These are phyloP conservation scores for Aleiodes leptofemur DNA, from an alignment of 2,888 invertebrate genomes.

Conservation along the genomic window DNA sequence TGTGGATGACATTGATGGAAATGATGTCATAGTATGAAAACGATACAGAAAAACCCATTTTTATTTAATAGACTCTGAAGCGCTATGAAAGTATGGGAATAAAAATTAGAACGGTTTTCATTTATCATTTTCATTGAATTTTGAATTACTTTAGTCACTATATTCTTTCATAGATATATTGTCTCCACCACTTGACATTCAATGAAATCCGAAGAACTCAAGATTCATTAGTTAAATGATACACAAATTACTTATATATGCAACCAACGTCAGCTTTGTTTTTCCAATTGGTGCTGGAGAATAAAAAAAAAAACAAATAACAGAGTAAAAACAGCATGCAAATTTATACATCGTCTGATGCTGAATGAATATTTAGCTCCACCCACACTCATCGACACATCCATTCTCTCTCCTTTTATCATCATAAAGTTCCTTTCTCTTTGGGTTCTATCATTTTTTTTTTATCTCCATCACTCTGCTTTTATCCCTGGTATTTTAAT, in stretches of 20 bases:
- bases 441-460: background rate
- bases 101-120: too few relatives aligned
- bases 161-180: conserved; percentile 10
- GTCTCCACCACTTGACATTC: background rate
- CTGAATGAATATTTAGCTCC: conserved; percentile 64
- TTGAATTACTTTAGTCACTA: too few relatives aligned
- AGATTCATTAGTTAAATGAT: background rate
- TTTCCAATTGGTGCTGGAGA: conserved; percentile 15
- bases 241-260: conserved; percentile 29
- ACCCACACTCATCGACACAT: conserved; percentile 33
- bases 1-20: too few relatives aligned
- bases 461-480: background rate
- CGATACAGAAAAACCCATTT: background rate
- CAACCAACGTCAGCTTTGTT: background rate
- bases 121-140: too few relatives aligned
- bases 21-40: too few relatives aligned
- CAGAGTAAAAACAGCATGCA: conserved; percentile 26
- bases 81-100: too few relatives aligned
- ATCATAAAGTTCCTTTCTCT: conserved; percentile 25
- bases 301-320: background rate
- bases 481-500: conserved; percentile 26
- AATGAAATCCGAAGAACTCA: background rate
- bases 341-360: conserved; percentile 56
- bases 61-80: background rate
- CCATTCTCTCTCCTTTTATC: conserved; percentile 35